Evolutionary conservation across 2,797 vertebrate species (phyloP), one percentile per base, ranked within the genome.

Genomic region (Ptychobarbus kaznakovi): DNA sequence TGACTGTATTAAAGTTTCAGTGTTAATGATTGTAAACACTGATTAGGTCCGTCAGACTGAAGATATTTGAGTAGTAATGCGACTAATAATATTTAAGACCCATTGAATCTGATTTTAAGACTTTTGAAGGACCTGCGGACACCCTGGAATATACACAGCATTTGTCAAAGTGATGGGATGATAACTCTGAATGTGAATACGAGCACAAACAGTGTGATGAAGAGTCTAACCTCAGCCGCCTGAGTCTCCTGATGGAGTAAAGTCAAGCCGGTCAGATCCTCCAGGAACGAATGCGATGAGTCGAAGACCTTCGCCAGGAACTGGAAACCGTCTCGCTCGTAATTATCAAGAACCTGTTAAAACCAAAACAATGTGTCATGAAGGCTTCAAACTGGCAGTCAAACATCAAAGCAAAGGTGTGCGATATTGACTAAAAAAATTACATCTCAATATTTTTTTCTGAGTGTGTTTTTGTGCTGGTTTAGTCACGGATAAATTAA

Each of bases 241-340:
- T 99, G 98, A 0, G 98, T 99, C 92, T 99, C 98, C 93, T 99
- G 98, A 89, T 99, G 98, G 63, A 99, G 92, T 90, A 98, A 92
- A 0, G 98, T 99, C 77, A 99, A 96, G 28, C 98, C 98, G 0
- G 98, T 99, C 92, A 99, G 93, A 91, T 99, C 98, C 93, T 99
- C 98, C 91, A 99, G 95, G 95, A 98, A 99, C 68, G 98, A 98
- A 94, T 99, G 98, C 20, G 98, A 98, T n/a, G 98, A 99, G 94
- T 99, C 98, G 92, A 99, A 99, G 90, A 98, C 98, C 88, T 97
- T 96, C 7, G 95, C 96, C 72, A 99, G 94, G 94, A 99, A 99
- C 91, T 92, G 90, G 93, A 99, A 99, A n/a, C 97, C 96, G 76
- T 99, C 97, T 81, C 84, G 94, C 90, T 99, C 97, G 40, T 99